Evolutionary conservation across 1,140 invertebrate species (phyloP).

Genomic region (Acromyrmex heyeri): DNA sequence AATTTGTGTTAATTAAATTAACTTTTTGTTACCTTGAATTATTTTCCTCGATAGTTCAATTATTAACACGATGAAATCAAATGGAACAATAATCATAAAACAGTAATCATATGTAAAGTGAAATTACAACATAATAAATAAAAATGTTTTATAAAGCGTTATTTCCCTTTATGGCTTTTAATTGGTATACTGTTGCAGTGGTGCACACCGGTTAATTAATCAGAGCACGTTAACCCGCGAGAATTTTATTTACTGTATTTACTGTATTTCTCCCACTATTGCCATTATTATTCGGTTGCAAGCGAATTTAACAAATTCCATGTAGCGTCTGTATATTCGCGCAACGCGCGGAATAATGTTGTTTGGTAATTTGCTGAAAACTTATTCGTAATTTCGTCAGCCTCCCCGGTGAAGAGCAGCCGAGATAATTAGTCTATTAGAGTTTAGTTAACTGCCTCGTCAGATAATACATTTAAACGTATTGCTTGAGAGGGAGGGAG

Average conservation of each 20-base stretch:
- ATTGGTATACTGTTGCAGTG: not conserved
- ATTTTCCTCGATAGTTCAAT: not conserved
- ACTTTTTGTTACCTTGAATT: not conserved
- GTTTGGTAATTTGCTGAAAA: conserved; percentile 63
- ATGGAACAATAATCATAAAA: not conserved
- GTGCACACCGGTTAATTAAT: not conserved
- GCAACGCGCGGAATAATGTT: conserved; percentile 41
- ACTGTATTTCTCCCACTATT: not conserved
- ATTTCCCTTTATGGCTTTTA: not conserved
- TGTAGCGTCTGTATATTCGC: conserved; percentile 4
- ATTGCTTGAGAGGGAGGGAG: conserved; percentile 14
- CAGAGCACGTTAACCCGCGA: not conserved
- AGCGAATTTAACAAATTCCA: conserved; percentile 37
- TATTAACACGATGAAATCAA: not conserved
- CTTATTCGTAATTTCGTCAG: conserved; percentile 66
- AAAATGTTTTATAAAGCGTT: not conserved
- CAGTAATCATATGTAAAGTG: not conserved
- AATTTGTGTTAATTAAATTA: not conserved
- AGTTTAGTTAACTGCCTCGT: conserved; percentile 63
- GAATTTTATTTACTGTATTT: conserved; percentile 19
- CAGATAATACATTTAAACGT: conserved; percentile 58
- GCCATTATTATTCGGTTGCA: not conserved
- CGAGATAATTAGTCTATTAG: conserved; percentile 66
- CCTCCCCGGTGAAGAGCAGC: conserved; percentile 49
- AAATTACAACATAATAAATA: not conserved